phyloP scores from a whole-genome alignment of 2,797 vertebrate genomes.

The Hydrolagus colliei region DNA sequence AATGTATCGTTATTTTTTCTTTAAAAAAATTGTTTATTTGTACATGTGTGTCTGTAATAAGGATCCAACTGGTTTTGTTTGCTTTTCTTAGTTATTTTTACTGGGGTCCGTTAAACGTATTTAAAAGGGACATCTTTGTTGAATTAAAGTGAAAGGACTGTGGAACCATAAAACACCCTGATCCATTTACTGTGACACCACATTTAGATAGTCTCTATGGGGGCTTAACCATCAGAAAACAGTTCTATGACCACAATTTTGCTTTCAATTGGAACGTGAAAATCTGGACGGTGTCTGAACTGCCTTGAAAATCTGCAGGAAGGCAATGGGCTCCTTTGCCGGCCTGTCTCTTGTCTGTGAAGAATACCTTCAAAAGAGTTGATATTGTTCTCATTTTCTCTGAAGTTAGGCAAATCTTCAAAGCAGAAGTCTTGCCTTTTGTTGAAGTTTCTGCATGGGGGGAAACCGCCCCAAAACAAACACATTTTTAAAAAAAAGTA shows the following conservation, averaged over 20 bases:
- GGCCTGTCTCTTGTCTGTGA: conserved; percentile 4
- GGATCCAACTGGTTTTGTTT: neutral
- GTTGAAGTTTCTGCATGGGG: neutral
- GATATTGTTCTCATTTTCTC: conserved; percentile 16
- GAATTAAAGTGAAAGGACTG: neutral
- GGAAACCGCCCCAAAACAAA: neutral
- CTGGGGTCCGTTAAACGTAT: neutral
- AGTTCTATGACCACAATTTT: conserved; percentile 3
- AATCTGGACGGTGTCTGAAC: conserved; percentile 5
- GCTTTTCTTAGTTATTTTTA: neutral
- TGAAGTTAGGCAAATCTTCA: conserved; percentile 14
- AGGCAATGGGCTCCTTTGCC: conserved; percentile 8
- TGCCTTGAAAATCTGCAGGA: conserved; percentile 20
- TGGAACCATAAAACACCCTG: neutral
- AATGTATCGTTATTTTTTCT: no score
- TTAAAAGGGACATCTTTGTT: neutral
- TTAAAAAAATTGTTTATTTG: neutral
- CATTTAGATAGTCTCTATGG: neutral
- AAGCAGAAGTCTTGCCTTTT: conserved; percentile 18
- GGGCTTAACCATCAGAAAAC: neutral
- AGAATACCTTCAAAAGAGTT: conserved; percentile 28
- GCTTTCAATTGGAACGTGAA: conserved; percentile 30
- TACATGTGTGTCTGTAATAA: no score
- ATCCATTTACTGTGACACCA: conserved; percentile 15
- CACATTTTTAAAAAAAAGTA: no score